These are phyloP conservation scores for Acromyrmex echinatior DNA, from an alignment of 1,140 invertebrate species.

Conservation along the genomic window DNA sequence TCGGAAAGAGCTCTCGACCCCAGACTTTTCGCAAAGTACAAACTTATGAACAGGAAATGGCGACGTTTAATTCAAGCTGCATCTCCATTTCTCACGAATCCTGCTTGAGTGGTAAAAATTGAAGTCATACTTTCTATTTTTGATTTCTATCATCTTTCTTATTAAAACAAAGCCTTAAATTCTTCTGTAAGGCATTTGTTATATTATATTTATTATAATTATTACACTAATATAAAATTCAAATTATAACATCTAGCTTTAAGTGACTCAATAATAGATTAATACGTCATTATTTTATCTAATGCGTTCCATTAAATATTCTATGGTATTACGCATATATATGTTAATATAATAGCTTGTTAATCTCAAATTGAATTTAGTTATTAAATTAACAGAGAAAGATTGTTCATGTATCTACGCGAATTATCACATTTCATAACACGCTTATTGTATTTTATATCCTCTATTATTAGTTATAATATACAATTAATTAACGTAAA, in stretches of 20 bases:
- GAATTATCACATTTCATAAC: background rate
- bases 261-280: slow-evolving; percentile 21
- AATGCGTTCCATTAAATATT: background rate
- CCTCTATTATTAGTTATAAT: background rate
- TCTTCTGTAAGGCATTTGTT: background rate
- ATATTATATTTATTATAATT: background rate
- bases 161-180: background rate
- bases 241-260: background rate
- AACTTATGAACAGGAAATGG: slow-evolving; percentile 10
- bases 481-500: background rate
- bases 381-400: slow-evolving; percentile 23
- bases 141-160: background rate
- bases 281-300: slow-evolving; percentile 8
- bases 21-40: slow-evolving; percentile 15
- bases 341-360: slow-evolving; percentile 7
- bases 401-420: background rate
- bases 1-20: slow-evolving; percentile 41
- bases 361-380: background rate
- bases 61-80: slow-evolving; percentile 35
- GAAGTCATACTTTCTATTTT: background rate
- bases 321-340: background rate
- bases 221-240: background rate
- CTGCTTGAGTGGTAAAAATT: background rate
- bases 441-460: background rate
- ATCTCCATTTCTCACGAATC: background rate